These are phyloP conservation scores for Podocnemis expansa DNA, from an alignment of 2,113 vertebrate genomes.

Conservation along the genomic window DNA sequence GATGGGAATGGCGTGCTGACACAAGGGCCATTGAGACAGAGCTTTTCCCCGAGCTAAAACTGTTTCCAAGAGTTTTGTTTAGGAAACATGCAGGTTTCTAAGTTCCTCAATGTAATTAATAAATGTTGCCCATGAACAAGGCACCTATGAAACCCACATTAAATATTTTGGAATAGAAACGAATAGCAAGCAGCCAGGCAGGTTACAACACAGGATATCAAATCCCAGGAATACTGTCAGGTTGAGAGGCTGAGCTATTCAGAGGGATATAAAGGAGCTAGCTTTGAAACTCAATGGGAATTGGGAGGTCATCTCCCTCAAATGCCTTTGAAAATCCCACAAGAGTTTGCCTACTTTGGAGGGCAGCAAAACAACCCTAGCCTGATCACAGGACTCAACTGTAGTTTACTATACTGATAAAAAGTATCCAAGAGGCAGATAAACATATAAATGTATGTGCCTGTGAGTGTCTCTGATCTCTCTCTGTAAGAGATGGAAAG, in stretches of 20 bases:
- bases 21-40: background rate
- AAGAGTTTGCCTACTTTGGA: background rate
- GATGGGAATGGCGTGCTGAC: background rate
- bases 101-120: background rate
- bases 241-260: background rate
- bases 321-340: background rate
- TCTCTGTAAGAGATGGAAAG: background rate
- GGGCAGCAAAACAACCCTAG: background rate
- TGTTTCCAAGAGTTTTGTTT: background rate
- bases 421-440: background rate
- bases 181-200: background rate
- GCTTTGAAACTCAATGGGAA: background rate
- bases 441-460: background rate
- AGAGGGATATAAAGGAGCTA: background rate
- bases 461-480: accelerated
- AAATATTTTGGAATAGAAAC: background rate
- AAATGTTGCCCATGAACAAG: background rate
- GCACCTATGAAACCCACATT: background rate
- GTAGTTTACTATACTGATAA: background rate
- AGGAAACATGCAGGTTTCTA: background rate
- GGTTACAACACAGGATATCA: background rate
- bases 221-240: background rate
- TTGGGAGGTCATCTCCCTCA: background rate
- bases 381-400: background rate
- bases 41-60: background rate